phyloP scores from a whole-genome alignment of 2,113 vertebrate species.

The Tachysurus fulvidraco region DNA sequence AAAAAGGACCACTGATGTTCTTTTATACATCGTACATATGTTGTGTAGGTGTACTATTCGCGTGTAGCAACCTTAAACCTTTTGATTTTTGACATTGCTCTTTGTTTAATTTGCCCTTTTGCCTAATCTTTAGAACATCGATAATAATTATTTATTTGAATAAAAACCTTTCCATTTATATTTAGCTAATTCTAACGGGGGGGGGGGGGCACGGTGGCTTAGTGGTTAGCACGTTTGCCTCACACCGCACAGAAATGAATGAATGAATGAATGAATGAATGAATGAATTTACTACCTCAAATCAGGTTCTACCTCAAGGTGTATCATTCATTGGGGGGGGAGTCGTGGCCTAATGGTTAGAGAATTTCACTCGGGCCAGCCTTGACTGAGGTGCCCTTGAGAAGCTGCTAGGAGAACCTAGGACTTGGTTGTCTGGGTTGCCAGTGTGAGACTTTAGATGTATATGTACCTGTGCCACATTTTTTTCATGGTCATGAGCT shows the following conservation, averaged over 20 bases:
- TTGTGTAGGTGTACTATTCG: conserved; percentile 3
- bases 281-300: too few relatives aligned
- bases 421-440: not conserved
- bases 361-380: too few relatives aligned
- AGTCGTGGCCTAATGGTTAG: too few relatives aligned
- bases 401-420: not conserved
- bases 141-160: too few relatives aligned
- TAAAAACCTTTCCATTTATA: not conserved
- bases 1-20: conserved; percentile 22
- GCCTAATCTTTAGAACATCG: not conserved
- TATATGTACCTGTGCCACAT: conserved; percentile 21
- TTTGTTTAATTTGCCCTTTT: not conserved
- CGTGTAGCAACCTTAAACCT: not conserved
- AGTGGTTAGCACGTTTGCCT: too few relatives aligned
- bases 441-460: conserved; percentile 13
- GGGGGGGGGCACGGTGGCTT: too few relatives aligned
- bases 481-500: conserved; percentile 11
- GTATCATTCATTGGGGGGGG: not conserved
- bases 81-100: not conserved
- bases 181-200: too few relatives aligned
- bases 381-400: too few relatives aligned
- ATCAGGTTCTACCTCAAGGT: not conserved
- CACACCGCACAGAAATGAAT: too few relatives aligned
- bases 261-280: too few relatives aligned
- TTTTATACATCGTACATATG: conserved; percentile 35